These are phyloP conservation scores for Euborellia annulipes DNA, from an alignment of 1,140 invertebrate genomes.

Conservation along the genomic window DNA sequence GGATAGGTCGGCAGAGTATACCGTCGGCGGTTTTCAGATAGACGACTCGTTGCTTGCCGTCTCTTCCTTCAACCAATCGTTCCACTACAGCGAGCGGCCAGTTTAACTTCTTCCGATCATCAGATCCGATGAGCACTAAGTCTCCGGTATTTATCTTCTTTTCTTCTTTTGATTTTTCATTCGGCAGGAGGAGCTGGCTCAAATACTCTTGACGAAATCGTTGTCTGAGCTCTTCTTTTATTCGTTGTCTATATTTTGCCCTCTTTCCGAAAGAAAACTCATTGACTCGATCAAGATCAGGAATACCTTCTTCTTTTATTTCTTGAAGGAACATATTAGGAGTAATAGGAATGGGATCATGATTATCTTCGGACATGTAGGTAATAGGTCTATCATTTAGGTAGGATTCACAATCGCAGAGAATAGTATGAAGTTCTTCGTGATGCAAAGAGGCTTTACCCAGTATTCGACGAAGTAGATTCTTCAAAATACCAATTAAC, in stretches of 20 bases:
- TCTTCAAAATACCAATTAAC: conserved; percentile 24
- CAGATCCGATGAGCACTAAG: no score
- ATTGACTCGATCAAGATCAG: conserved; percentile 13
- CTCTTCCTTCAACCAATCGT: no score
- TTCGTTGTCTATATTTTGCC: not conserved
- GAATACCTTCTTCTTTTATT: conserved; percentile 10
- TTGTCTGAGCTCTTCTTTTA: conserved; percentile 1
- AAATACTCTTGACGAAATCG: conserved; percentile 8
- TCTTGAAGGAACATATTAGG: conserved; percentile 20
- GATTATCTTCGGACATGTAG: conserved; percentile 18
- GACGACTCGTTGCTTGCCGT: no score
- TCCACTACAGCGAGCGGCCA: no score
- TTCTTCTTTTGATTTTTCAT: no score
- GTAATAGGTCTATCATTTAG: conserved; percentile 24
- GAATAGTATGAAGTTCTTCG: conserved; percentile 21
- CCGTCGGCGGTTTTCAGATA: no score
- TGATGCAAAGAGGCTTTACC: conserved; percentile 17
- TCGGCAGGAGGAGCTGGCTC: conserved; percentile 1
- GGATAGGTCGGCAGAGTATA: no score
- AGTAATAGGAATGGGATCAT: conserved; percentile 9
- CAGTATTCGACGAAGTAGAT: conserved; percentile 17
- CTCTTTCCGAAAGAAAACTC: conserved; percentile 3
- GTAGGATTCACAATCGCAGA: conserved; percentile 20
- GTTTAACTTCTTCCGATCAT: no score
- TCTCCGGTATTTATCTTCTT: no score